Evolutionary conservation across 2,797 vertebrate genomes (phyloP).

Genomic region (Siniperca undulata): DNA sequence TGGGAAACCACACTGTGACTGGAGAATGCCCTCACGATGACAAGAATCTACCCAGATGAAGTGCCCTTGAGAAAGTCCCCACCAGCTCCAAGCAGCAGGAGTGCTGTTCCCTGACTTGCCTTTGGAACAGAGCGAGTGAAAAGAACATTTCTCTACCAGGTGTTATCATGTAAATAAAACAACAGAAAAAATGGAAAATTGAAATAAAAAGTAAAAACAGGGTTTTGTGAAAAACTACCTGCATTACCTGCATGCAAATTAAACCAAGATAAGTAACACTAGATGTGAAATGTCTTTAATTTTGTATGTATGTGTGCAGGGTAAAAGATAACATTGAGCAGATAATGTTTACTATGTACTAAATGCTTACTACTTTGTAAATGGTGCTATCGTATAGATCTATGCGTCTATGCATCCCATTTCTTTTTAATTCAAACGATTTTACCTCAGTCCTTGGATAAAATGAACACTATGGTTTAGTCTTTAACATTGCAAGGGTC

Average conservation of each 20-base stretch:
- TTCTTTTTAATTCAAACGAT: constrained; percentile 12
- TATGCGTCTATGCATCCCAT: background rate
- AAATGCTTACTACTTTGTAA: constrained; percentile 8
- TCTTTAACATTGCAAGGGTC: constrained; percentile 47
- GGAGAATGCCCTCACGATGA: constrained; percentile 65
- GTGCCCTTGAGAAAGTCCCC: constrained; percentile 66
- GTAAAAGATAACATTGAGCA: background rate
- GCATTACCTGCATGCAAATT: constrained; percentile 14
- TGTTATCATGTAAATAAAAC: constrained; percentile 45
- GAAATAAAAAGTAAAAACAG: constrained; percentile 14
- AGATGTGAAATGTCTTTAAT: background rate
- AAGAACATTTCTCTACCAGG: constrained; percentile 20
- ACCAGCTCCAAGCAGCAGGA: constrained; percentile 55
- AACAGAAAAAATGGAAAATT: constrained; percentile 35
- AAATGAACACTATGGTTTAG: constrained; percentile 19
- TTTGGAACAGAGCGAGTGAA: constrained; percentile 37
- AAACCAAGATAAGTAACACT: background rate
- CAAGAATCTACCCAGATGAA: constrained; percentile 60
- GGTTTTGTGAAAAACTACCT: background rate
- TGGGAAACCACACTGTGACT: constrained; percentile 61
- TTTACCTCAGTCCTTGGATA: constrained; percentile 6
- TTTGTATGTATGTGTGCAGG: background rate
- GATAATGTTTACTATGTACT: background rate
- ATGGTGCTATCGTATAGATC: background rate
- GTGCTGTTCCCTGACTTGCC: constrained; percentile 40